Conservation (phyloP, 1,140 invertebrate genomes). For the Sycophila sp. region DNA sequence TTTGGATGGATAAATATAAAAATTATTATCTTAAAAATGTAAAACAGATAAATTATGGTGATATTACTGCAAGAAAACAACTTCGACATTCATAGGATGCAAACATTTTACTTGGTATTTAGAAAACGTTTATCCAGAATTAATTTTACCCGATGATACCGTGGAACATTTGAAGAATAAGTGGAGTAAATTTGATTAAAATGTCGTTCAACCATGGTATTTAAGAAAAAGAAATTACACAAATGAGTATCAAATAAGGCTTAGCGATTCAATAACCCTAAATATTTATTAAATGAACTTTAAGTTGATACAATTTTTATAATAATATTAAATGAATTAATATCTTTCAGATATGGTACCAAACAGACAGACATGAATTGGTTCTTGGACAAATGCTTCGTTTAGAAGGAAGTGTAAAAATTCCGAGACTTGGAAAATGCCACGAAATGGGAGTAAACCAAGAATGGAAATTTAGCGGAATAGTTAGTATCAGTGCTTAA, state of each 20-base stretch:
- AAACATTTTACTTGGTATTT: constrained; percentile 95
- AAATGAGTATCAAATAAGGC: constrained; percentile 77
- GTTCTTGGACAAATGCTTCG: constrained; percentile 86
- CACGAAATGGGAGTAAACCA: constrained; percentile 91
- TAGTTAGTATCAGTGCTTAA: constrained; percentile 70
- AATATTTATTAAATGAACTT: constrained; percentile 27
- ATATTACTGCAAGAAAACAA: constrained; percentile 78
- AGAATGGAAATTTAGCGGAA: constrained; percentile 83
- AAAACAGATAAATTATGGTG: constrained; percentile 76
- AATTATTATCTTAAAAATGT: constrained; percentile 82
- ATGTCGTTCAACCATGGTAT: constrained; percentile 82
- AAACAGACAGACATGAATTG: constrained; percentile 87
- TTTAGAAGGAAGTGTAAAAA: constrained; percentile 76
- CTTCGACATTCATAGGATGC: constrained; percentile 85
- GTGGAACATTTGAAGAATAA: no score
- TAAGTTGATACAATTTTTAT: neutral
- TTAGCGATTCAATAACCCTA: constrained; percentile 76
- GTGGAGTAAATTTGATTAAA: constrained; percentile 70
- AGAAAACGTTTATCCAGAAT: constrained; percentile 89
- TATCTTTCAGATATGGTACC: constrained; percentile 79
- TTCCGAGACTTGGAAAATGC: constrained; percentile 85
- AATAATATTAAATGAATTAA: constrained; percentile 13
- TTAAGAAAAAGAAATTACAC: constrained; percentile 80
- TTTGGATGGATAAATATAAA: constrained; percentile 95
- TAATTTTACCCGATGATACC: no score